Conservation (phyloP, 1,140 invertebrate genomes). For the Neomicropteryx cornuta region DNA sequence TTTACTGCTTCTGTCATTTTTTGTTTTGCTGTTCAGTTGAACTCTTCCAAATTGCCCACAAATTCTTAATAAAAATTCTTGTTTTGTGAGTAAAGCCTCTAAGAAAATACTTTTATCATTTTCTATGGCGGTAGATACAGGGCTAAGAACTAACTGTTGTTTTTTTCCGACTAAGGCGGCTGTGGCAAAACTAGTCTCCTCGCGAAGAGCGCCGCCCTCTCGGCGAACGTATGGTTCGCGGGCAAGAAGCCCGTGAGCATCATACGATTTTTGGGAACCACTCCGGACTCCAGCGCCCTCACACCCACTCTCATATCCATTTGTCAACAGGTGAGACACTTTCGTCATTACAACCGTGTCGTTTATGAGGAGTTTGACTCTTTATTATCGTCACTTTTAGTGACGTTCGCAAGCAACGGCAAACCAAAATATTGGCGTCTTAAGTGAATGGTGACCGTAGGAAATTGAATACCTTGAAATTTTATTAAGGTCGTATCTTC, state of each 20-base stretch:
- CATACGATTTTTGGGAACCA: slow-evolving; percentile 90
- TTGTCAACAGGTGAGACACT: slow-evolving; percentile 71
- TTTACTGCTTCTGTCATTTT: too few relatives aligned
- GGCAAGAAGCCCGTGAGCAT: slow-evolving; percentile 73
- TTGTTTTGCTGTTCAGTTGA: too few relatives aligned
- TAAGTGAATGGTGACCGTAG: too few relatives aligned
- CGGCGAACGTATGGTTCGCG: slow-evolving; percentile 59
- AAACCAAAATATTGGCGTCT: too few relatives aligned
- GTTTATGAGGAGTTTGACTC: neutral
- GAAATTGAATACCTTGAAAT: too few relatives aligned
- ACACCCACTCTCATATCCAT: slow-evolving; percentile 91
- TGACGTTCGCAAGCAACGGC: too few relatives aligned
- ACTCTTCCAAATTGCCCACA: too few relatives aligned
- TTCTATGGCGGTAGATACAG: too few relatives aligned
- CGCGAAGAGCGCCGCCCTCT: slow-evolving; percentile 82
- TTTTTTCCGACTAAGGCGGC: slow-evolving; percentile 45
- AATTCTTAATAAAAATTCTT: too few relatives aligned
- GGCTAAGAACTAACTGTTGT: neutral
- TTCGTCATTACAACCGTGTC: neutral
- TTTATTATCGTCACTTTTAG: neutral
- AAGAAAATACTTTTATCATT: too few relatives aligned
- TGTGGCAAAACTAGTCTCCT: slow-evolving; percentile 96
- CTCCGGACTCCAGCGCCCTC: slow-evolving; percentile 89
- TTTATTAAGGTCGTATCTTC: too few relatives aligned
- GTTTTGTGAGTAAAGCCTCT: too few relatives aligned